A percentile compares a stretch with the other conserved stretches of the same genome.
phyloP scores from a whole-genome alignment of 2,797 vertebrate species.

The Cirrhinus molitorella region DNA sequence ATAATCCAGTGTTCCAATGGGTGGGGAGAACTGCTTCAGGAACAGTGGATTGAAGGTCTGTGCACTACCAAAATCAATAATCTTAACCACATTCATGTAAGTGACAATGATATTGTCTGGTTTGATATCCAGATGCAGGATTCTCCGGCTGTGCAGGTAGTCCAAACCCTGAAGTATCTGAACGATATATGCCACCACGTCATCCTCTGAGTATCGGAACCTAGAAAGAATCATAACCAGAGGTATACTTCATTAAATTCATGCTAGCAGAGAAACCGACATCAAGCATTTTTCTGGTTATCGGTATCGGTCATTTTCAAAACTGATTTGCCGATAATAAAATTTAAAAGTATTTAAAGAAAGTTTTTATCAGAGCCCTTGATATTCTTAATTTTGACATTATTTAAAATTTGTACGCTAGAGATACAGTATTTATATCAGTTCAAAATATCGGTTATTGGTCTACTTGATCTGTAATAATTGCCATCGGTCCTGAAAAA shows the following conservation, averaged over 20 bases:
- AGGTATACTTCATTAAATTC: not conserved
- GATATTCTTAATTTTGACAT: too few species aligned
- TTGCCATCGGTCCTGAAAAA: too few species aligned
- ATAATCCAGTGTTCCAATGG: slow-evolving; percentile 91
- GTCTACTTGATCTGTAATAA: too few species aligned
- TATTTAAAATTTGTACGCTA: too few species aligned
- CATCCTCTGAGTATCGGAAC: slow-evolving; percentile 97
- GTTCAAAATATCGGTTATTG: too few species aligned
- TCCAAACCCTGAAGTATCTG: slow-evolving; percentile 95
- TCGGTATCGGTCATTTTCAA: too few species aligned
- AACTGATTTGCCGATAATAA: too few species aligned
- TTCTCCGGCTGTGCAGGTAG: slow-evolving; percentile 89
- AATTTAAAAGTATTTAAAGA: too few species aligned
- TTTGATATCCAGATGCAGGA: slow-evolving; percentile 96
- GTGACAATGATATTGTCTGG: slow-evolving; percentile 93
- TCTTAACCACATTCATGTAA: slow-evolving; percentile 91
- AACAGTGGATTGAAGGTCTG: slow-evolving; percentile 94
- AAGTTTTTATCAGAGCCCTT: too few species aligned
- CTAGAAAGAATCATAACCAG: slow-evolving; percentile 70
- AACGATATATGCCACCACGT: slow-evolving; percentile 89
- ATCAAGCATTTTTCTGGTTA: too few species aligned
- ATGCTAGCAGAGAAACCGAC: not conserved
- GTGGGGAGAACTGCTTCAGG: slow-evolving; percentile 88
- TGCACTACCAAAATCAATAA: slow-evolving; percentile 95
- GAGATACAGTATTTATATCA: too few species aligned